Conservation (phyloP, 2,888 invertebrate species). For the Rotaria magnacalcarata region DNA sequence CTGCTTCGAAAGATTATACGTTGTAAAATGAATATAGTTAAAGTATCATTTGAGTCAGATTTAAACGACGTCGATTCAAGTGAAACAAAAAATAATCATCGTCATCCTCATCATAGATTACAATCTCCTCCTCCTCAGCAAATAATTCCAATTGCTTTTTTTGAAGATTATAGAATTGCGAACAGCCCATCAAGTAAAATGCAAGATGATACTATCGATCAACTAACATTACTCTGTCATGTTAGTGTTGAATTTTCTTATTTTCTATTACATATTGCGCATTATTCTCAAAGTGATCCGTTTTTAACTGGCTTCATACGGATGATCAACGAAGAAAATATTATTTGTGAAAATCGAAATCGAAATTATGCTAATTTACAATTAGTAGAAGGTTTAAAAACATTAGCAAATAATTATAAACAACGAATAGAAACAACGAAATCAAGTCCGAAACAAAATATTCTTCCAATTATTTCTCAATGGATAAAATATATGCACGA, state of each 20-base stretch:
- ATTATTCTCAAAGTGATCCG: not conserved
- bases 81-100: not conserved
- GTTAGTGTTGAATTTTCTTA: not conserved
- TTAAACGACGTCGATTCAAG: not conserved
- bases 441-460: not conserved
- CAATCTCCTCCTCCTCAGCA: not conserved
- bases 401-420: not conserved
- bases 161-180: not conserved
- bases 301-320: not conserved
- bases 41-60: not conserved
- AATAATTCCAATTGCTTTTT: not conserved
- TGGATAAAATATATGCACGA: not conserved
- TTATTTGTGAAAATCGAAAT: not conserved
- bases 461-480: not conserved
- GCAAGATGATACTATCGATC: not conserved
- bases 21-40: not conserved
- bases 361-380: not conserved
- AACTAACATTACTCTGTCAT: not conserved
- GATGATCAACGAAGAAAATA: not conserved
- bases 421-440: not conserved
- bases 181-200: not conserved
- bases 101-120: not conserved
- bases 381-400: not conserved
- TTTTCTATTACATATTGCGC: not conserved
- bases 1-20: not conserved